These are phyloP conservation scores for Drosophila subsilvestris DNA, from an alignment of 2,888 invertebrate genomes.

Conservation along the genomic window DNA sequence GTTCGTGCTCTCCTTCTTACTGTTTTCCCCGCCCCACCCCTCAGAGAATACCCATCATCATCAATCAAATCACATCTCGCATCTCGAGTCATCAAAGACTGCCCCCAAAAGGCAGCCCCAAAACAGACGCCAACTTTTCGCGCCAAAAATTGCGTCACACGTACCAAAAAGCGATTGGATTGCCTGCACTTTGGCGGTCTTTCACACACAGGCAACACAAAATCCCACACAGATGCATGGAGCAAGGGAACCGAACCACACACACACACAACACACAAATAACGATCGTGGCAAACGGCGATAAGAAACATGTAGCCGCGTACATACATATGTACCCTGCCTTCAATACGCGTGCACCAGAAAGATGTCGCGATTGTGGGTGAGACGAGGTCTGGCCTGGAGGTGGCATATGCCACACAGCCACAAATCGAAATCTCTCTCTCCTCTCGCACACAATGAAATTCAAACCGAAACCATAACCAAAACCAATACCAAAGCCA, in stretches of 20 bases:
- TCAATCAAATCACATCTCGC: slow-evolving; percentile 12
- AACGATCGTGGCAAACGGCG: slow-evolving; percentile 56
- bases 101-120: slow-evolving; percentile 54
- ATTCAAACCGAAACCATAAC: slow-evolving; percentile 4
- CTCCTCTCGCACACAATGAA: slow-evolving; percentile 12
- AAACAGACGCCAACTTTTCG: slow-evolving; percentile 75
- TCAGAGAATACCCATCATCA: not conserved
- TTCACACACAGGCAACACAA: slow-evolving; percentile 2
- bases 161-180: slow-evolving; percentile 40
- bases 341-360: slow-evolving; percentile 33
- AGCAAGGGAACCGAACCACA: too few relatives aligned
- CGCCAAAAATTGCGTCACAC: slow-evolving; percentile 78
- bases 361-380: slow-evolving; percentile 61
- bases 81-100: slow-evolving; percentile 49
- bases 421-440: slow-evolving; percentile 51
- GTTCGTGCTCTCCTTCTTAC: not conserved
- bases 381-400: slow-evolving; percentile 49
- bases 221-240: not conserved
- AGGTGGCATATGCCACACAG: slow-evolving; percentile 16
- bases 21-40: not conserved
- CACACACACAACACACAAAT: slow-evolving; percentile 25
- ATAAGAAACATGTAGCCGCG: slow-evolving; percentile 64
- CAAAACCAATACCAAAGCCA: slow-evolving; percentile 16
- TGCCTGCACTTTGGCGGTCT: slow-evolving; percentile 67
- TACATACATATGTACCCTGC: slow-evolving; percentile 6